Conservation (phyloP, 2,113 vertebrate species). For the Microcebus jonahi region DNA sequence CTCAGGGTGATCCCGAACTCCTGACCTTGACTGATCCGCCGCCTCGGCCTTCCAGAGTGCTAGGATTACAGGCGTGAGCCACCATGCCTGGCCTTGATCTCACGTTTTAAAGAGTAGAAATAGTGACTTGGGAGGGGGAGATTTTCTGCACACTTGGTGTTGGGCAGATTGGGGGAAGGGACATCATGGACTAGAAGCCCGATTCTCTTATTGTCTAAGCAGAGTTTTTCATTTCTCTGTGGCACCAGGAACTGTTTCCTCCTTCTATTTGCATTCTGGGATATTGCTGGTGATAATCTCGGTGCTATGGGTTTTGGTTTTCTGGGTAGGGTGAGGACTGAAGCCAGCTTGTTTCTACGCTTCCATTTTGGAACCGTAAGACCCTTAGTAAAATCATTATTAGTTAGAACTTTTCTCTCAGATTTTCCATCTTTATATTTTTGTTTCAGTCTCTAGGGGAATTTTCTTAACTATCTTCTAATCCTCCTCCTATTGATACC, state of each 20-base stretch:
- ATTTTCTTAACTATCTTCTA: conserved; percentile 27
- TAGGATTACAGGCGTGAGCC: no score
- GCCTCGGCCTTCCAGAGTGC: no score
- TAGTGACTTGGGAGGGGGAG: background rate
- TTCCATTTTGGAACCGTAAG: background rate
- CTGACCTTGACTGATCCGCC: no score
- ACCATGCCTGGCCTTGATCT: background rate
- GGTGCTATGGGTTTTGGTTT: background rate
- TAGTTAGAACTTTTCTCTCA: background rate
- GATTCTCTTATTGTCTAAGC: background rate
- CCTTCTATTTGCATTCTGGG: background rate
- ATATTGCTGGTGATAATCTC: background rate
- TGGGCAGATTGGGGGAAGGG: background rate
- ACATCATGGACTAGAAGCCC: background rate
- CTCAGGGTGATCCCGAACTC: no score
- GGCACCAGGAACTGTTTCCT: background rate
- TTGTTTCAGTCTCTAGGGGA: background rate
- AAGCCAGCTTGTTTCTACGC: background rate
- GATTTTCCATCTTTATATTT: background rate
- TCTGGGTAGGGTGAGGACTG: background rate
- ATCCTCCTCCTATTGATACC: background rate
- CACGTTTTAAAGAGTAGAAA: background rate
- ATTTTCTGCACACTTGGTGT: background rate
- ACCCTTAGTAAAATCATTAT: background rate
- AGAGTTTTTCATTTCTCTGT: background rate